phyloP scores from a whole-genome alignment of 2,888 invertebrate species.

The Odontocolon sp. region DNA sequence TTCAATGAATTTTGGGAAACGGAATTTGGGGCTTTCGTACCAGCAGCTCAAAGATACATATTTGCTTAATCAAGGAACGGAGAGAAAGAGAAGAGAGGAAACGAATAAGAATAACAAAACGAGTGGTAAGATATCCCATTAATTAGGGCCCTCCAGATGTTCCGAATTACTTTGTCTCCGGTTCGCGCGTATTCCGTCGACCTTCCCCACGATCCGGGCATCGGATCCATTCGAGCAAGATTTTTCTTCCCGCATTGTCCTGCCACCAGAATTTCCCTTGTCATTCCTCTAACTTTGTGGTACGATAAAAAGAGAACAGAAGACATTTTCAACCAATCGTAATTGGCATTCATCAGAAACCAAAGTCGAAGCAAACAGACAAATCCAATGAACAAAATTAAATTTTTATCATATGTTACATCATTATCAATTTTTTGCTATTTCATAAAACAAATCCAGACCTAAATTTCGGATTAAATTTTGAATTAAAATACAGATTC shows the following conservation, averaged over 20 bases:
- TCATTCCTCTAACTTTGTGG: slow-evolving; percentile 3
- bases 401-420: too few species aligned
- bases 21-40: background rate
- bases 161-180: slow-evolving; percentile 77
- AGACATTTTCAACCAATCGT: too few species aligned
- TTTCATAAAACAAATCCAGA: too few species aligned
- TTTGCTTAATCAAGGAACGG: slow-evolving; percentile 73
- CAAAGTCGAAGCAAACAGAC: too few species aligned
- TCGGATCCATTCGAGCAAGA: slow-evolving; percentile 48
- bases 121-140: slow-evolving; percentile 75
- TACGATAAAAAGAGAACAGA: background rate
- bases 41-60: slow-evolving; percentile 68
- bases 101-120: slow-evolving; percentile 62
- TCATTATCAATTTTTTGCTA: too few species aligned
- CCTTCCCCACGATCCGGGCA: slow-evolving; percentile 39
- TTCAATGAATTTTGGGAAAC: background rate
- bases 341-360: too few species aligned
- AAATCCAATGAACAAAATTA: too few species aligned
- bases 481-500: too few species aligned
- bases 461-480: too few species aligned
- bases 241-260: slow-evolving; percentile 22
- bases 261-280: slow-evolving; percentile 38
- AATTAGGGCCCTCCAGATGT: slow-evolving; percentile 79
- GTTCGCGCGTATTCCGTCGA: slow-evolving; percentile 37
- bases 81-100: slow-evolving; percentile 30